Conservation (phyloP, 2,888 invertebrate genomes). For the Pyrrhosoma nymphula region DNA sequence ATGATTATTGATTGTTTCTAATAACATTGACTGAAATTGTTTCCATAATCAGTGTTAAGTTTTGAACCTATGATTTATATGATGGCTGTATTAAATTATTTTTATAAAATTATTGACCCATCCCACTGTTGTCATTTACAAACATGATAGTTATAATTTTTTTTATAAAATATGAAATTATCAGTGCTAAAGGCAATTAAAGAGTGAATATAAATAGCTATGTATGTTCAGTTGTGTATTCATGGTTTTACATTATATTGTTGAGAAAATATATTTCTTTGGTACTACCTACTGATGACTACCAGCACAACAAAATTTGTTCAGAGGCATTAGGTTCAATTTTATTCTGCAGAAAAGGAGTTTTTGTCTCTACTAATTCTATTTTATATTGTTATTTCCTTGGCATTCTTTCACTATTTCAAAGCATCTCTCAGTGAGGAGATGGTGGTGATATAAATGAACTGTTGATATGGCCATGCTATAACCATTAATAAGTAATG, state of each 20-base stretch:
- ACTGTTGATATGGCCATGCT: slow-evolving; percentile 58
- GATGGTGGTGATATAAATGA: slow-evolving; percentile 62
- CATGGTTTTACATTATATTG: neutral
- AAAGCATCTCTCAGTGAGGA: slow-evolving; percentile 53
- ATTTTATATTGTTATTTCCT: slow-evolving; percentile 27
- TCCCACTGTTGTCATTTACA: slow-evolving; percentile 14
- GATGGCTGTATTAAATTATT: slow-evolving; percentile 33
- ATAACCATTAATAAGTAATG: slow-evolving; percentile 50
- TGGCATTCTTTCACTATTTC: slow-evolving; percentile 30
- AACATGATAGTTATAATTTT: neutral
- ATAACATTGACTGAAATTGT: slow-evolving; percentile 43
- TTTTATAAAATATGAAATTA: slow-evolving; percentile 25
- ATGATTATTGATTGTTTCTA: neutral
- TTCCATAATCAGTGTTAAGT: slow-evolving; percentile 36
- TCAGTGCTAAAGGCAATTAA: neutral
- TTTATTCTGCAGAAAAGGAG: neutral
- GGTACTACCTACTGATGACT: neutral
- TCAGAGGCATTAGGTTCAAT: neutral
- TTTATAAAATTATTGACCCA: slow-evolving; percentile 32
- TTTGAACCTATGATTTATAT: slow-evolving; percentile 21
- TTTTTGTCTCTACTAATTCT: neutral
- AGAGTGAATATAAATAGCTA: neutral
- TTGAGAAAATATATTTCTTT: neutral
- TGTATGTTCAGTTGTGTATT: neutral
- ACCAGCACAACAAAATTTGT: slow-evolving; percentile 20